These are phyloP conservation scores for Dendrolimus kikuchii DNA, from an alignment of 1,140 invertebrate species.

Conservation along the genomic window DNA sequence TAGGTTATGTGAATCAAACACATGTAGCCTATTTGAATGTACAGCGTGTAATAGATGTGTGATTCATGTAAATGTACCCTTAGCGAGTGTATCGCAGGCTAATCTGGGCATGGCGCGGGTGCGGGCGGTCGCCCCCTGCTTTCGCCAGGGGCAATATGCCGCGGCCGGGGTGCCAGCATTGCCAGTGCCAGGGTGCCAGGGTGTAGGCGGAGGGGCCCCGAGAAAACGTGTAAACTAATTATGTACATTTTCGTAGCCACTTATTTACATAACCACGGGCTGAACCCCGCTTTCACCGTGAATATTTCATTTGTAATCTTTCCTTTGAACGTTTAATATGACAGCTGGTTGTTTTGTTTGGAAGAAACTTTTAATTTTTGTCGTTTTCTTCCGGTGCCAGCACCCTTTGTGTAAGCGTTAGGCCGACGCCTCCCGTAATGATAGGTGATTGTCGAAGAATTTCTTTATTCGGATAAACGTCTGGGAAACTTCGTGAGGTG, in stretches of 20 bases:
- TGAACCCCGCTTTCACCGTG: constrained; percentile 67
- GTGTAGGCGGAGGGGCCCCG: constrained; percentile 31
- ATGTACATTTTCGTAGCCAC: constrained; percentile 71
- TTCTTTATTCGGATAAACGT: constrained; percentile 47
- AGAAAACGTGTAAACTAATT: constrained; percentile 71
- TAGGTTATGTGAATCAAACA: constrained; percentile 65
- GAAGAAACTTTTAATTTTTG: constrained; percentile 68
- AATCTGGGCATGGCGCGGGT: constrained; percentile 35
- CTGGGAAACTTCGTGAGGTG: constrained; percentile 44
- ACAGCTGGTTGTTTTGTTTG: constrained; percentile 66
- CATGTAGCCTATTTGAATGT: constrained; percentile 54
- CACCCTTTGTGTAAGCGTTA: constrained; percentile 46
- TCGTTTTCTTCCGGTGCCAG: constrained; percentile 43
- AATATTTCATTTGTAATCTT: constrained; percentile 71
- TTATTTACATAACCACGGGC: constrained; percentile 69
- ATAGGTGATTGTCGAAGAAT: constrained; percentile 56
- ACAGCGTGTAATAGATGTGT: constrained; percentile 61
- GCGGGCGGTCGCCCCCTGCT: constrained; percentile 13
- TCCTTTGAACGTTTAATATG: constrained; percentile 70
- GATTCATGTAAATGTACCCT: constrained; percentile 69
- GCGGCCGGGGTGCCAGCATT: constrained; percentile 8
- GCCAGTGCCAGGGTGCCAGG: too few species aligned
- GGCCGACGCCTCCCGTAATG: constrained; percentile 53
- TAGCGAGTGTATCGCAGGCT: constrained; percentile 60
- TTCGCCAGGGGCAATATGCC: constrained; percentile 41